These are phyloP conservation scores for Tor tambroides DNA, from an alignment of 2,113 vertebrate genomes.

Conservation along the genomic window DNA sequence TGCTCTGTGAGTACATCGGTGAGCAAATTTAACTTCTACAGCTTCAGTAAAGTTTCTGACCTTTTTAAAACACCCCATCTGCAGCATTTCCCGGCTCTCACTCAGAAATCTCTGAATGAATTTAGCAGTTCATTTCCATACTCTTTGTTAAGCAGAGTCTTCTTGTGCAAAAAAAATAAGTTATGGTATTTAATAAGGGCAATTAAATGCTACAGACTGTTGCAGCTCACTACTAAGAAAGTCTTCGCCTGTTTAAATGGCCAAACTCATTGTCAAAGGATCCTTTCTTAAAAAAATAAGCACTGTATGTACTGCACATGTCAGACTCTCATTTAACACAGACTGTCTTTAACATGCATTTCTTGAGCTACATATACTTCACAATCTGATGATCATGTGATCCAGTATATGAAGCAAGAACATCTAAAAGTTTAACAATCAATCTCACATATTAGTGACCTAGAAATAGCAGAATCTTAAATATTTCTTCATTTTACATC, in stretches of 20 bases:
- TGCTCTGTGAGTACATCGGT: neutral
- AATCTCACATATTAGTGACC: neutral
- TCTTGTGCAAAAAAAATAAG: neutral
- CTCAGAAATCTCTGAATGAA: slow-evolving; percentile 15
- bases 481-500: neutral
- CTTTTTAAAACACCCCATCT: slow-evolving; percentile 32
- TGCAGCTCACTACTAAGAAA: neutral
- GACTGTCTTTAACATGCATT: too few relatives aligned
- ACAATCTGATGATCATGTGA: neutral
- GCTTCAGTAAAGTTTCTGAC: slow-evolving; percentile 12
- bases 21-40: slow-evolving; percentile 23
- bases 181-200: neutral
- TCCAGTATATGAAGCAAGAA: neutral
- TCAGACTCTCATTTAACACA: too few relatives aligned
- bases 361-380: neutral
- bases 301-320: neutral
- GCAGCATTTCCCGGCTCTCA: neutral
- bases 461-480: neutral
- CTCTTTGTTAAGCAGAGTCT: neutral
- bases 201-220: slow-evolving; percentile 5
- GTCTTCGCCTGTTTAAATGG: neutral
- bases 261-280: too few relatives aligned
- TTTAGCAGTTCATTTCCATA: neutral
- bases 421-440: neutral
- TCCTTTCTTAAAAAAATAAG: neutral